Percentiles rank a stretch among this genome's conserved stretches.
Evolutionary conservation across 1,140 invertebrate species (phyloP).

Genomic region (Venustaconcha ellipsiformis): DNA sequence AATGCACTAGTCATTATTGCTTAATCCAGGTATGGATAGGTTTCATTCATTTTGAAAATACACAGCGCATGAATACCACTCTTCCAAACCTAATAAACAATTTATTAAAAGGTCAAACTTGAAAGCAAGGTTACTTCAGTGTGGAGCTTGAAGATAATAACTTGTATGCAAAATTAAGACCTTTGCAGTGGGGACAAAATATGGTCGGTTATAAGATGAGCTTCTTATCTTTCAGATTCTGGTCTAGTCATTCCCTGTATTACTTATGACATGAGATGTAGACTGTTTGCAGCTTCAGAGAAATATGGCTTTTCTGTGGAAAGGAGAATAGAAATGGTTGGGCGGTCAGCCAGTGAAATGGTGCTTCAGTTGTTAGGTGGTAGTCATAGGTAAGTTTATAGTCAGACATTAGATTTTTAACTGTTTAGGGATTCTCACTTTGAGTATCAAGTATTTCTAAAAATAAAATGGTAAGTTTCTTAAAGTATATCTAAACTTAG

Average conservation of each 20-base stretch:
- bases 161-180: too few species aligned
- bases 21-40: too few species aligned
- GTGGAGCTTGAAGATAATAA: too few species aligned
- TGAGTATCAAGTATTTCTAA: background rate
- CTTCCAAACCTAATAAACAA: too few species aligned
- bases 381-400: slow-evolving; percentile 70
- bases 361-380: slow-evolving; percentile 83
- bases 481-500: too few species aligned
- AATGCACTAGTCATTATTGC: too few species aligned
- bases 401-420: background rate
- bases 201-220: background rate
- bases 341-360: slow-evolving; percentile 83
- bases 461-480: too few species aligned
- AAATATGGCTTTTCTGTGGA: slow-evolving; percentile 77
- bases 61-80: too few species aligned
- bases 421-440: too few species aligned
- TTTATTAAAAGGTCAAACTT: too few species aligned
- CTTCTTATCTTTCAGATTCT: slow-evolving; percentile 72
- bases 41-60: too few species aligned
- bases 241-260: slow-evolving; percentile 85
- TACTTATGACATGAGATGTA: slow-evolving; percentile 75
- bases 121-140: too few species aligned
- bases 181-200: background rate
- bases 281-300: slow-evolving; percentile 78
- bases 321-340: slow-evolving; percentile 80